Evolutionary conservation across 2,113 vertebrate species (phyloP), one percentile per base, ranked within the genome.

Genomic region (Syngnathus typhle): DNA sequence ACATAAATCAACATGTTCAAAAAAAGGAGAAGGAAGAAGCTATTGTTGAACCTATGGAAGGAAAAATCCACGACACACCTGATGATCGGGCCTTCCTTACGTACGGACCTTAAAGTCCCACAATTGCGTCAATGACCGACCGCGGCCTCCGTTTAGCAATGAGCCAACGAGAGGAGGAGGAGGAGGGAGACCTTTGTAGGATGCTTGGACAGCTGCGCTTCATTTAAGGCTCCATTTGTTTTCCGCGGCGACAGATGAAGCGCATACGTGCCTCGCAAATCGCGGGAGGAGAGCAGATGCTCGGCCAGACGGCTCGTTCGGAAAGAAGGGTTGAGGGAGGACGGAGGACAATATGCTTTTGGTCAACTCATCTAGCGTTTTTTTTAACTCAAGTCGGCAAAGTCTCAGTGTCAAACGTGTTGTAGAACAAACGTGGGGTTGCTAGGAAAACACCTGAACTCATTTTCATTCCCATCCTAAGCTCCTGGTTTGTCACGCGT

Each of bases 231-330:
- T 70, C 73, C 23, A 49, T 71, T 72, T 77, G 76, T 70, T 75
- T 32, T 78, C 80, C 76, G 80, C 67, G 62, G 81, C 77, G 78
- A 72, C 84, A 80, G 78, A 81, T 69, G 77, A 83, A 84, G 84
- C 66, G 52, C 72, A 69, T 70, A 74, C 81, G 70, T 71, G 70
- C 52, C 66, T 55, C 37, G 6, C 49, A 2, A 19, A n/a, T 19
- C 9, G 49, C 47, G 18, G 19, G 73, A 71, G 72, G 67, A 21
- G n/a, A 82, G 47, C 85, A 87, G 85, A 83, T 88, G 87, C 71
- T 85, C 19, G 68, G 55, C 65, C 85, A 87, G 82, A 87, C 81
- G 81, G 81, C 52, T 65, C 27, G 66, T 60, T 75, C 72, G 65
- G 49, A 73, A 56, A 71, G 72, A 79, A 54, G 72, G 65, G 76